Conservation (phyloP, 2,113 vertebrate genomes). For the Clinocottus analis region DNA sequence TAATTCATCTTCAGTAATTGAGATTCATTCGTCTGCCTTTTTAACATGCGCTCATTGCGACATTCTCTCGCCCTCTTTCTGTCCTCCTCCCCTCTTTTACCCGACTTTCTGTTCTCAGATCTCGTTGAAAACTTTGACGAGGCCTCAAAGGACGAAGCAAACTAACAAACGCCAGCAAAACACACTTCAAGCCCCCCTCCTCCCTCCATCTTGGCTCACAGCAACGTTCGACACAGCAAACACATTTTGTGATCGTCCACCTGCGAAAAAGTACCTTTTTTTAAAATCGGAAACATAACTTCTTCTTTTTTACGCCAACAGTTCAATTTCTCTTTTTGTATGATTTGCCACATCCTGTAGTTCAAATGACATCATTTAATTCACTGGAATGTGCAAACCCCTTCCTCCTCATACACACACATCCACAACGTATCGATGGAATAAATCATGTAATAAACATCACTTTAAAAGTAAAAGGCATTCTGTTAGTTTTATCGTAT, state of each 20-base stretch:
- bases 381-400: constrained; percentile 54
- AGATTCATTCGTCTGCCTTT: not conserved
- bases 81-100: not conserved
- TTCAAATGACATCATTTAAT: constrained; percentile 47
- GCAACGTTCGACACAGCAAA: constrained; percentile 13
- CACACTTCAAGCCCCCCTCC: too few species aligned
- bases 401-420: constrained; percentile 40
- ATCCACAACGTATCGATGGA: constrained; percentile 51
- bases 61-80: not conserved
- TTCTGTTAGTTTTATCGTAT: not conserved
- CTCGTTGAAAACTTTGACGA: constrained; percentile 99
- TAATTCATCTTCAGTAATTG: not conserved
- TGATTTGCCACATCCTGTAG: constrained; percentile 21
- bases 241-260: constrained; percentile 28
- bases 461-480: not conserved
- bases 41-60: not conserved
- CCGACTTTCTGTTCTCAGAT: constrained; percentile 77
- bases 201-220: not conserved
- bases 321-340: not conserved
- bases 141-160: constrained; percentile 95
- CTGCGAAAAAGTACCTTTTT: constrained; percentile 38
- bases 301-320: not conserved
- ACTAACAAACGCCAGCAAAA: constrained; percentile 73
- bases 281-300: constrained; percentile 18
- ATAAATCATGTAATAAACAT: constrained; percentile 70